Conservation (phyloP, 2,797 vertebrate genomes). For the Acrossocheilus wenchowensis region DNA sequence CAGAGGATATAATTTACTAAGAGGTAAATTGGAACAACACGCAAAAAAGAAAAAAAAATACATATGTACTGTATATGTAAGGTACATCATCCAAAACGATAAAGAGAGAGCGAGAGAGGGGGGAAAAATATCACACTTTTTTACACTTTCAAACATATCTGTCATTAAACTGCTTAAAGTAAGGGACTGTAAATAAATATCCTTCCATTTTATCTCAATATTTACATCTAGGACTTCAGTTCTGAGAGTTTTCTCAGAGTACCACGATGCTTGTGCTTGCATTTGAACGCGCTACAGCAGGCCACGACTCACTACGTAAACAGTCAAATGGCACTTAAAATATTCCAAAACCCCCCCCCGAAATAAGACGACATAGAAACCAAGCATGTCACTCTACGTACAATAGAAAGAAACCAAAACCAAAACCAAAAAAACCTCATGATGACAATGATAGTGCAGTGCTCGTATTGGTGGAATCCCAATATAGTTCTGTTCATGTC, state of each 20-base stretch:
- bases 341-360: constrained; percentile 73
- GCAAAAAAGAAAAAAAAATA: constrained; percentile 82
- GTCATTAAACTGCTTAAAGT: constrained; percentile 90
- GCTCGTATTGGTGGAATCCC: constrained; percentile 52
- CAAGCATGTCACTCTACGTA: constrained; percentile 75
- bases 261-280: constrained; percentile 93
- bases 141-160: constrained; percentile 90
- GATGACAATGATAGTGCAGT: constrained; percentile 67
- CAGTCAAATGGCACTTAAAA: constrained; percentile 97
- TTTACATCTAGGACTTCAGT: constrained; percentile 82
- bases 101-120: constrained; percentile 55
- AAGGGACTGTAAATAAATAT: constrained; percentile 88
- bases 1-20: constrained; percentile 95
- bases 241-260: constrained; percentile 76
- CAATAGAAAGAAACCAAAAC: constrained; percentile 62
- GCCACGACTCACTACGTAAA: constrained; percentile 96
- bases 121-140: constrained; percentile 80
- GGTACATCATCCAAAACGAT: constrained; percentile 90
- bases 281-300: constrained; percentile 91
- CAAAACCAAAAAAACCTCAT: constrained; percentile 55
- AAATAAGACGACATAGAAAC: constrained; percentile 70
- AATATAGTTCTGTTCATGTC: constrained; percentile 65
- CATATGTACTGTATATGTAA: constrained; percentile 82
- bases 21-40: constrained; percentile 82
- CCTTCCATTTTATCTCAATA: constrained; percentile 91